Base-by-base conservation (phyloP, 2,113 vertebrate genomes). In the Sisor rabdophorus region DNA sequence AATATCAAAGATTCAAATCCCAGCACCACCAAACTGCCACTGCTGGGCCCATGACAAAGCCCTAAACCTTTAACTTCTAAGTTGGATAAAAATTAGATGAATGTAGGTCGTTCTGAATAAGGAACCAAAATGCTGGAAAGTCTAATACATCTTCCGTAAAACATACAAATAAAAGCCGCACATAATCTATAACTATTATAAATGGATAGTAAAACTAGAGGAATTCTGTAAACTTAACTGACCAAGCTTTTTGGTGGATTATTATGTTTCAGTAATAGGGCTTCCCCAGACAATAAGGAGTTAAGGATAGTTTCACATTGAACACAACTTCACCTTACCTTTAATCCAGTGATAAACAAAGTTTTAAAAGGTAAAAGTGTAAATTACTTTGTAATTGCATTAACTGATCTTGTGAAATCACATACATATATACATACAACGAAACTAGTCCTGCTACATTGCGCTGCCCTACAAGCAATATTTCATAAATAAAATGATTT, bases 331-430 rank as follows among this genome's bases (percentile, higher is more conserved):
- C 50, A 26, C 40, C 22, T 52, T n/a, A 58, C n/a, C 74, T 56
- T 68, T 58, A 68, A 58, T 54, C 40, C 32, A 40, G 48, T 30
- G 13, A 76, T 30, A 22, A 48, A 20, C 28, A 53, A 75, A 64
- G 26, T 47, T 60, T 19, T 9, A 28, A 19, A n/a, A 52, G 52
- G 65, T 52, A 47, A 47, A 69, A 69, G 47, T 52, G 24, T 7
- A 17, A 69, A 69, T 30, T 67, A n/a, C 24, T 67, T 12, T 67
- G 22, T 48, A 8, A 26, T 67, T 48, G 13, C 52, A 16, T 69
- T 13, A 20, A 30, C 17, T 69, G 26, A 52, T 50, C 22, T 17
- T 48, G n/a, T 61, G 40, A 15, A 64, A 36, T 11, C 15, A 64
- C 4, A 15, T 9, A 50, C n/a, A 24, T 12, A 22, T 9, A n/a